Percentiles rank a stretch among this genome's conserved stretches.
Conservation (phyloP, 2,797 vertebrate genomes). For the Girardinus metallicus region DNA sequence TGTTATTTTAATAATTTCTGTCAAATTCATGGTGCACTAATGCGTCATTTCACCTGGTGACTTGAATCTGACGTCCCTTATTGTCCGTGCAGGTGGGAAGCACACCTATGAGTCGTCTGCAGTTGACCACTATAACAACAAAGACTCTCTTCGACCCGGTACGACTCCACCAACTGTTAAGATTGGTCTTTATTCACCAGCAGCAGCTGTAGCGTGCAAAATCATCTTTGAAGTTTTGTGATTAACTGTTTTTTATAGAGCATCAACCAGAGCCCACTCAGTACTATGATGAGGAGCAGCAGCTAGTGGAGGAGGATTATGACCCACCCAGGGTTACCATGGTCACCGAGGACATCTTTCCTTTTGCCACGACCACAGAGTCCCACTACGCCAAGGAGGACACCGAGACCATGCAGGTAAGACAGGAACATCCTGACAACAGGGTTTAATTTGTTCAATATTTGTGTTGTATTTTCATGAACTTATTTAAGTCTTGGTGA, state of each 20-base stretch:
- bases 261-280: slow-evolving; percentile 66
- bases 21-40: not conserved
- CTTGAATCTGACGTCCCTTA: not conserved
- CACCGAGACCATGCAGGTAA: slow-evolving; percentile 73
- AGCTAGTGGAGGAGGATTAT: slow-evolving; percentile 54
- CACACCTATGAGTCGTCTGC: slow-evolving; percentile 72
- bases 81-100: slow-evolving; percentile 69
- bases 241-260: slow-evolving; percentile 32
- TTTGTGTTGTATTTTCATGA: not conserved
- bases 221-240: not conserved
- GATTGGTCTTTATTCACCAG: not conserved
- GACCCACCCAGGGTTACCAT: slow-evolving; percentile 78
- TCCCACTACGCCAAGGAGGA: slow-evolving; percentile 82
- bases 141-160: slow-evolving; percentile 72
- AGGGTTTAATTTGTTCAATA: not conserved
- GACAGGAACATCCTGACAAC: not conserved
- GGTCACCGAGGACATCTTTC: slow-evolving; percentile 79
- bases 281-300: slow-evolving; percentile 64
- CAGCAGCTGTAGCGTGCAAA: not conserved
- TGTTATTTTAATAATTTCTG: not conserved
- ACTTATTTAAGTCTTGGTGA: not conserved
- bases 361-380: slow-evolving; percentile 71
- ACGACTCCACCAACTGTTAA: slow-evolving; percentile 11
- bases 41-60: not conserved
- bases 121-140: slow-evolving; percentile 59